A percentile compares a stretch with the other conserved stretches of the same genome.
phyloP scores from a whole-genome alignment of 1,140 invertebrate genomes.

The Metopolophium dirhodum region DNA sequence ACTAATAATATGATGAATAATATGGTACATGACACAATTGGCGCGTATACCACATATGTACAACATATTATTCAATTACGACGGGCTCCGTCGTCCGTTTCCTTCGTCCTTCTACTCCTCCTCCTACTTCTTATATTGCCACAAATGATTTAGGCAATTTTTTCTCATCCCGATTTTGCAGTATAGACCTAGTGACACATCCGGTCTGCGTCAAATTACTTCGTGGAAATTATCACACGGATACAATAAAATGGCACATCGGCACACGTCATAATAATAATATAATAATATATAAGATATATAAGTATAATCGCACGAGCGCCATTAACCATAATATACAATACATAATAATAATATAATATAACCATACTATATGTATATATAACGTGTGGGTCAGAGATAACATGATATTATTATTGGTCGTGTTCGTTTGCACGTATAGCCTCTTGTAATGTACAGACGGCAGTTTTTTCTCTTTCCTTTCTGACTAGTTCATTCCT shows the following conservation, averaged over 20 bases:
- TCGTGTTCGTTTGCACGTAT: conserved; percentile 12
- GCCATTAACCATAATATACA: conserved; percentile 15
- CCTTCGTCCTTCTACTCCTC: neutral
- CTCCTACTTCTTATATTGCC: neutral
- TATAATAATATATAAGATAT: neutral
- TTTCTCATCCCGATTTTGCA: conserved; percentile 3
- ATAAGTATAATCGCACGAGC: neutral
- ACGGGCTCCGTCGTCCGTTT: neutral
- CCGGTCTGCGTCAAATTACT: conserved; percentile 14
- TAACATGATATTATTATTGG: conserved; percentile 37
- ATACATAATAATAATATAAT: neutral
- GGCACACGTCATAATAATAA: neutral
- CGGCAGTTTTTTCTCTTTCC: conserved; percentile 36
- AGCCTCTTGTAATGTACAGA: neutral
- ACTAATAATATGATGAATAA: neutral
- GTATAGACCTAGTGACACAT: neutral
- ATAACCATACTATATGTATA: neutral
- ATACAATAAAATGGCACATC: neutral
- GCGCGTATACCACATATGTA: neutral
- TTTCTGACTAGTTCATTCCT: neutral
- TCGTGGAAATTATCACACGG: neutral
- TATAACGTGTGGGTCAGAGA: conserved; percentile 11
- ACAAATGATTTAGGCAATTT: neutral
- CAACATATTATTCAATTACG: conserved; percentile 28
- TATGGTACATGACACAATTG: neutral